Evolutionary conservation across 2,797 vertebrate species (phyloP), one percentile per base, ranked within the genome.

Genomic region (Sylvilagus floridanus): DNA sequence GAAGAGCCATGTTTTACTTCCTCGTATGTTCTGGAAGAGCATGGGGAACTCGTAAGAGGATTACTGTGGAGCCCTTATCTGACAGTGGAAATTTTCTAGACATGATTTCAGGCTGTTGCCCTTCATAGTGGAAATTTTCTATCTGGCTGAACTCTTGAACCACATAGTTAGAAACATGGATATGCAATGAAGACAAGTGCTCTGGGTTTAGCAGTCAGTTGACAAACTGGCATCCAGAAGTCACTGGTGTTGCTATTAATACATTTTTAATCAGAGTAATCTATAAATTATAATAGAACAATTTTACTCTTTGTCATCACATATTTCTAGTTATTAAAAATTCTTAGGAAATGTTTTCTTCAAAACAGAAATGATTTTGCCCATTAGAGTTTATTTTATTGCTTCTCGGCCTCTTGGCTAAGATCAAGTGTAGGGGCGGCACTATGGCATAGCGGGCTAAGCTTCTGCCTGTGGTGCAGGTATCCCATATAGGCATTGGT

Each of bases 1-100:
- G 73, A 28, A 73, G 79, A 86, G 68, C 35, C 28, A 24, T 47
- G 37, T 76, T 93, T 97, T 93, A 93, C 54, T 57, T 95, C 62
- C 11, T 78, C 30, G 92, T 69, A n/a, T 71, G 8, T 79, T 96
- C 96, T 94, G 57, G 79, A 97, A 83, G 96, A 96, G 83, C 93
- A 85, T 0, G 12, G 62, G 84, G 73, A 88, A 86, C 35, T 90
- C 88, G 79, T 79, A 88, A 94, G 95, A 90, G 85, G 81, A 77
- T 95, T 73, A 85, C 83, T 94, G 21, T 63, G 72, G 52, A 73
- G 12, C 16, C 76, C 92, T 63, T 86, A 47, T 92, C 92, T 95
- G 66, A 93, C 86, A 95, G 95, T 82, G 72, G 94, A 69, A 93
- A 79, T 72, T 21, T 57, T 57, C 76, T 94, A 96, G 1, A 85